These are phyloP conservation scores for Takifugu ocellatus DNA, from an alignment of 2,797 vertebrate genomes.

Conservation along the genomic window DNA sequence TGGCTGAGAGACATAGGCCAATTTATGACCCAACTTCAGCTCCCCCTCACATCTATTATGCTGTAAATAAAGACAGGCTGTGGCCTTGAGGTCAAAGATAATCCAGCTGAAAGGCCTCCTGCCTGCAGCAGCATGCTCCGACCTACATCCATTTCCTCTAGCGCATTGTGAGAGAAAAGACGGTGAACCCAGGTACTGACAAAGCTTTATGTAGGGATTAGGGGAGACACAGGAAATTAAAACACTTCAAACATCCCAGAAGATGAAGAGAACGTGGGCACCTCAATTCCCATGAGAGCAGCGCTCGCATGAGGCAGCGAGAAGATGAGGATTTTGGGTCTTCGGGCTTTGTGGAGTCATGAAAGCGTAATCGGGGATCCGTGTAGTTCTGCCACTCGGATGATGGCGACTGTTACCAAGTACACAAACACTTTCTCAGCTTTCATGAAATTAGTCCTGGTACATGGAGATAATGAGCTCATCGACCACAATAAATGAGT, in stretches of 20 bases:
- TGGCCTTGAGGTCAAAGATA: conserved; percentile 35
- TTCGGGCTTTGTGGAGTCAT: no score
- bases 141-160: conserved; percentile 57
- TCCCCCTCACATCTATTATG: conserved; percentile 32
- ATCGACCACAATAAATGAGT: no score
- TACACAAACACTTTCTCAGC: no score
- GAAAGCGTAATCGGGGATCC: no score
- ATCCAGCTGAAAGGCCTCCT: conserved; percentile 48
- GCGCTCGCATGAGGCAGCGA: not conserved
- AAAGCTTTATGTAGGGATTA: conserved; percentile 36
- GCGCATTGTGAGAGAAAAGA: conserved; percentile 31
- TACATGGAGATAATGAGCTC: no score
- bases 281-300: conserved; percentile 3
- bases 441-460: no score
- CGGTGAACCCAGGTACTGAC: conserved; percentile 46
- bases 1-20: conserved; percentile 30
- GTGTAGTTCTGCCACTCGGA: no score
- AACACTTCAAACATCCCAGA: not conserved
- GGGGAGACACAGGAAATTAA: conserved; percentile 28
- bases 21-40: conserved; percentile 33
- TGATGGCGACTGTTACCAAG: no score
- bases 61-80: conserved; percentile 23
- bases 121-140: conserved; percentile 24
- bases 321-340: no score
- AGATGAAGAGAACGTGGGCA: conserved; percentile 4